Base-by-base conservation (phyloP, 2,888 invertebrate species). In the Polydrusus cervinus region DNA sequence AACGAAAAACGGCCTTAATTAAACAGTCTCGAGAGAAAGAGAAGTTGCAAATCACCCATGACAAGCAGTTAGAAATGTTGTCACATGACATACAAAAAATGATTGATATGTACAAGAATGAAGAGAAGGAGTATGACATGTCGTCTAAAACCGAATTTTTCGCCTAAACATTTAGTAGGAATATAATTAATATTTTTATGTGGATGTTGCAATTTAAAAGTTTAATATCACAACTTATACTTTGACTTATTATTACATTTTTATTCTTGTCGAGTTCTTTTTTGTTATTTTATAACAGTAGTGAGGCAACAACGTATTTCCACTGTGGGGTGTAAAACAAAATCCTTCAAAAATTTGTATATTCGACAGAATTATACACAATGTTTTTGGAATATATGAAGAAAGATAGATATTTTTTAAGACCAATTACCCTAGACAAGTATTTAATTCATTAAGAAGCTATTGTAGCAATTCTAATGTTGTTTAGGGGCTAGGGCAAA, bases 61-160 rank as follows among this genome's bases (percentile, higher is more conserved):
- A 95, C 83, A 96, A 97, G 84, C 97, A 98, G 86, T 89, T 95
- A 84, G 96, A 97, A 80, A 96, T 96, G 85, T 90, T 98, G 77
- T 91, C 93, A 78, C 95, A 94, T 87, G 96, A 96, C 85, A 93
- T 96, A 81, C 95, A 96, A 86, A 94, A 93, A 87, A 95, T 96
- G 85, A 93, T 97, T 87, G 96, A 97, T 87, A 94, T 96, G 93
- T 96, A 96, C 90, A 96, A 96, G 88, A 95, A 96, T 89, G 96
- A 96, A 87, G 96, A 96, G 86, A 91, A 94, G 80, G 96, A 97
- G 86, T 96, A 95, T 88, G 94, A 95, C 85, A 91, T 96, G 90
- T 93, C 94, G 83, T 93, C 94, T 85, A 96, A 95, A 89, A 92
- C 92, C 82, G 96, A 97, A 88, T 96, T 96, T 89, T 96, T 95